phyloP scores from a whole-genome alignment of 2,113 vertebrate species.

The Calcarius ornatus region DNA sequence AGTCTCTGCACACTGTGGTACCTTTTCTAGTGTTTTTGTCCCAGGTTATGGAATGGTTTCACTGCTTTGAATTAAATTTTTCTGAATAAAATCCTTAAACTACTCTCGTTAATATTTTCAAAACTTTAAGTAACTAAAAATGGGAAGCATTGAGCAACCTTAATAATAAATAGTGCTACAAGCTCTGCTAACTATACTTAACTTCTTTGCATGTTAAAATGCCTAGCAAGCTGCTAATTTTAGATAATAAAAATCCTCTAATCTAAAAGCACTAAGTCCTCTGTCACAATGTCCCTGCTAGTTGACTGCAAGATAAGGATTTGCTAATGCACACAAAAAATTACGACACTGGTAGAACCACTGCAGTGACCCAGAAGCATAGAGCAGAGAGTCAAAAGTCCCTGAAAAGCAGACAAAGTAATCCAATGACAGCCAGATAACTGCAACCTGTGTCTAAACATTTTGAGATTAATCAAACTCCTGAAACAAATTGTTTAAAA shows the following conservation, averaged over 20 bases:
- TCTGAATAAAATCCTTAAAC: background rate
- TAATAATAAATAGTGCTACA: background rate
- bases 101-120: background rate
- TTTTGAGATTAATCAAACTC: background rate
- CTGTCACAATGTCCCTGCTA: constrained; percentile 36
- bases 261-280: constrained; percentile 26
- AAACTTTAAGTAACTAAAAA: background rate
- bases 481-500: background rate
- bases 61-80: background rate
- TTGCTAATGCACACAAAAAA: constrained; percentile 54
- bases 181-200: constrained; percentile 8
- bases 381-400: constrained; percentile 30
- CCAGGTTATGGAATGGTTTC: background rate
- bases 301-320: constrained; percentile 42
- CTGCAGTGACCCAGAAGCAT: background rate
- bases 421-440: background rate
- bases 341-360: constrained; percentile 42
- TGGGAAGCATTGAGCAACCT: background rate
- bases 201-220: constrained; percentile 35
- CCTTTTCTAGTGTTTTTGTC: background rate
- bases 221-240: constrained; percentile 37
- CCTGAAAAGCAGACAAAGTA: constrained; percentile 42
- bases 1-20: background rate
- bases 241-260: constrained; percentile 38
- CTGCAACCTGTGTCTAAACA: background rate